These are phyloP conservation scores for Rhynchonycteris naso DNA, from an alignment of 2,797 vertebrate species.

Conservation along the genomic window DNA sequence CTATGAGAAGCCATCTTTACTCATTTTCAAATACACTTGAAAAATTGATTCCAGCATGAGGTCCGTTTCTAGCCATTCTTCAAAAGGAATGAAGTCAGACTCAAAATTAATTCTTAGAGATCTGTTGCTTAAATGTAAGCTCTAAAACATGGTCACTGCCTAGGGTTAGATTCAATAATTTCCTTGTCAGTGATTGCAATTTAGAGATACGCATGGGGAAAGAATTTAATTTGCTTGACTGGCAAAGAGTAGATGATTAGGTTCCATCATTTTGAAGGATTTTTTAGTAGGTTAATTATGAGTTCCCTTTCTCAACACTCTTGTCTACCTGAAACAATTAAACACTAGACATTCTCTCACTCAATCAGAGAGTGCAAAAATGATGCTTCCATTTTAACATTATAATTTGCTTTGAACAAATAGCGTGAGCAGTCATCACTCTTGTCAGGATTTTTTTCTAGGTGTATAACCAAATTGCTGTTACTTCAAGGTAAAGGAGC, in stretches of 20 bases:
- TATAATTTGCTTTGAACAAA: neutral
- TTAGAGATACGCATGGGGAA: slow-evolving; percentile 54
- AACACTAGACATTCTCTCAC: slow-evolving; percentile 49
- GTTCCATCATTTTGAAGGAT: slow-evolving; percentile 51
- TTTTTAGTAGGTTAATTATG: slow-evolving; percentile 63
- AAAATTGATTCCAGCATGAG: slow-evolving; percentile 71
- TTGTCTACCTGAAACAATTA: slow-evolving; percentile 59
- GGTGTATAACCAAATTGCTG: neutral
- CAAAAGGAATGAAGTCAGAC: slow-evolving; percentile 72
- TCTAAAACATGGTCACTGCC: slow-evolving; percentile 70
- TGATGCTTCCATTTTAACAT: neutral
- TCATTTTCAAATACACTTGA: slow-evolving; percentile 70
- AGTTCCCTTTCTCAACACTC: slow-evolving; percentile 55
- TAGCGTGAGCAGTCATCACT: neutral
- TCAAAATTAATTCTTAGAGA: slow-evolving; percentile 76
- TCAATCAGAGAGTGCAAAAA: neutral
- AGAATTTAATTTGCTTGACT: slow-evolving; percentile 71
- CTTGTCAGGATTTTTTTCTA: neutral
- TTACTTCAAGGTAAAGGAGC: slow-evolving; percentile 24
- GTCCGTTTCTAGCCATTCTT: slow-evolving; percentile 65
- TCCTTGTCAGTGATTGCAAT: slow-evolving; percentile 64
- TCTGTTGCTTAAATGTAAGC: slow-evolving; percentile 68
- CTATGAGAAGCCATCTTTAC: slow-evolving; percentile 42
- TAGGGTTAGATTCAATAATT: slow-evolving; percentile 78
- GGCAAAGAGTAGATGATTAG: slow-evolving; percentile 57